Percentiles rank a stretch among this genome's conserved stretches.
phyloP scores from a whole-genome alignment of 2,797 vertebrate genomes.

The Epinephelus malabaricus region DNA sequence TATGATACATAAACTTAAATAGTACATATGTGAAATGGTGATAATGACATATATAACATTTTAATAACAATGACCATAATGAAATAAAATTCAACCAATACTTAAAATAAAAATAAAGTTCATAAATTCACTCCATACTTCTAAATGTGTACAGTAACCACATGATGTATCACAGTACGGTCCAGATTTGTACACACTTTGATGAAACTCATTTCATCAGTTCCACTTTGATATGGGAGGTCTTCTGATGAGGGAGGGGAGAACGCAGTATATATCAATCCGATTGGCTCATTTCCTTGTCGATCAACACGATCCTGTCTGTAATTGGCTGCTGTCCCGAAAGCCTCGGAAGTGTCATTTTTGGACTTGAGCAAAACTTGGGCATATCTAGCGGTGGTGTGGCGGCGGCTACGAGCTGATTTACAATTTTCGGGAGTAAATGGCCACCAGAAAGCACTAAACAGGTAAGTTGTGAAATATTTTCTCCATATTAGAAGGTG shows the following conservation, averaged over 20 bases:
- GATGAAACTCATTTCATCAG: conserved; percentile 45
- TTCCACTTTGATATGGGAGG: background rate
- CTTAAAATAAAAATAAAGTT: background rate
- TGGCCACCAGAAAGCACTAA: conserved; percentile 57
- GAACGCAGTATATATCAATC: accelerated
- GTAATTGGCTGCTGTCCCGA: conserved; percentile 65
- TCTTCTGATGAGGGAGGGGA: background rate
- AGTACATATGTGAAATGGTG: background rate
- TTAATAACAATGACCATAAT: background rate
- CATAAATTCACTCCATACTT: background rate
- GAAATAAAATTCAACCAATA: background rate
- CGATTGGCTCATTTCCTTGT: conserved; percentile 45
- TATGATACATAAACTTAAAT: background rate
- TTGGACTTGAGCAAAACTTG: conserved; percentile 72
- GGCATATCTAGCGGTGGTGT: conserved; percentile 22
- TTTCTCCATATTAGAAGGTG: accelerated
- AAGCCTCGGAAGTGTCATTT: conserved; percentile 75
- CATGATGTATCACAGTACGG: background rate
- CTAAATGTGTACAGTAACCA: background rate
- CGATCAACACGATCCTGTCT: background rate
- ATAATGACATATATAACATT: background rate
- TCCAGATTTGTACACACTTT: background rate
- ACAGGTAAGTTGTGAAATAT: conserved; percentile 45
- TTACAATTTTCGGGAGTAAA: conserved; percentile 44
- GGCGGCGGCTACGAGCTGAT: conserved; percentile 46